Evolutionary conservation across 2,797 vertebrate genomes (phyloP).

Genomic region (Buceros bicornis): DNA sequence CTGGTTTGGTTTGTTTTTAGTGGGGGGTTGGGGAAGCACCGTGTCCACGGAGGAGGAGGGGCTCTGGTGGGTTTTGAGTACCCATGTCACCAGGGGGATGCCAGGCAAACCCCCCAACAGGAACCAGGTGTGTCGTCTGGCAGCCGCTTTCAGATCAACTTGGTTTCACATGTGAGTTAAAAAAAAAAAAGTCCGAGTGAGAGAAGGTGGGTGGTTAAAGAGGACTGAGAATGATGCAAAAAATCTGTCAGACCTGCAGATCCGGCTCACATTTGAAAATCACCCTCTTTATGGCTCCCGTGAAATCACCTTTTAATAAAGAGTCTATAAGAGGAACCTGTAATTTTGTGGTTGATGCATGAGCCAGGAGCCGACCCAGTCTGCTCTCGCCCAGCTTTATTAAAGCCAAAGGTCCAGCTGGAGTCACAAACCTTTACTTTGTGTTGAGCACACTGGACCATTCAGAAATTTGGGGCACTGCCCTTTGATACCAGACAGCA

Average conservation of each 20-base stretch:
- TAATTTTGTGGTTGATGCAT: background rate
- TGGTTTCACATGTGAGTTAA: background rate
- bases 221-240: background rate
- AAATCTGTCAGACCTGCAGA: constrained; percentile 10
- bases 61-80: no score
- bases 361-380: background rate
- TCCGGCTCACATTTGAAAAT: constrained; percentile 21
- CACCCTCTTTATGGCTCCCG: background rate
- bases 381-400: background rate
- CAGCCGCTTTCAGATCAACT: background rate
- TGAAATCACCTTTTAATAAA: constrained; percentile 17
- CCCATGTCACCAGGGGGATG: no score
- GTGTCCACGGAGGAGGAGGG: accelerated
- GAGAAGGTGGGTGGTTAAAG: background rate
- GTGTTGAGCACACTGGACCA: background rate
- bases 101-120: background rate
- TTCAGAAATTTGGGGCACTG: background rate
- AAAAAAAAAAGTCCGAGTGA: background rate
- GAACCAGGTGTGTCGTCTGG: background rate
- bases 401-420: background rate
- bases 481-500: background rate
- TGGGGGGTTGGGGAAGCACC: background rate
- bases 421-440: background rate
- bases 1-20: background rate
- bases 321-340: background rate